These are phyloP conservation scores for Hydroisotoma schaefferi DNA, from an alignment of 2,888 invertebrate genomes.

Conservation along the genomic window DNA sequence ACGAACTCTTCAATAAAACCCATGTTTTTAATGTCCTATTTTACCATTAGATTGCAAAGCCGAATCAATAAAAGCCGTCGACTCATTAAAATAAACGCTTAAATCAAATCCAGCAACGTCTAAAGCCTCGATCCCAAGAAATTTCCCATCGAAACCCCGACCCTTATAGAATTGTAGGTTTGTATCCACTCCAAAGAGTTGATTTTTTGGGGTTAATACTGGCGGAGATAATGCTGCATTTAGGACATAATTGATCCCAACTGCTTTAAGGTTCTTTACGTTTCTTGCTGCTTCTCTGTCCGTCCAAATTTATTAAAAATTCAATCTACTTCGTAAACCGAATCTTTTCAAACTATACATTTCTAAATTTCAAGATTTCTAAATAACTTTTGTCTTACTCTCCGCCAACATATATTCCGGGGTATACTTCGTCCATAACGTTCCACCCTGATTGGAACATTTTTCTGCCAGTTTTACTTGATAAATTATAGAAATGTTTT, in stretches of 20 bases:
- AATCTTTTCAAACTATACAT: no score
- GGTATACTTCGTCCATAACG: constrained; percentile 37
- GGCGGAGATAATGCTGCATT: constrained; percentile 54
- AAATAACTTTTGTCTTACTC: constrained; percentile 22
- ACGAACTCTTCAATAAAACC: no score
- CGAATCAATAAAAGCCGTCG: constrained; percentile 52
- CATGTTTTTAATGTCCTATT: constrained; percentile 4
- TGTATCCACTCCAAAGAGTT: constrained; percentile 28
- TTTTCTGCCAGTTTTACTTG: no score
- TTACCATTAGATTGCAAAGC: constrained; percentile 30
- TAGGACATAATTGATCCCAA: constrained; percentile 55
- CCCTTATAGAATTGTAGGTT: constrained; percentile 50
- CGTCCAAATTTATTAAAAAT: constrained; percentile 6
- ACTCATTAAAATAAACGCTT: constrained; percentile 52
- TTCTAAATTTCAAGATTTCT: not conserved
- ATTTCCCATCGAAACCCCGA: constrained; percentile 51
- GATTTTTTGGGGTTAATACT: constrained; percentile 21
- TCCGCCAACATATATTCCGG: constrained; percentile 33
- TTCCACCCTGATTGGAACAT: constrained; percentile 25
- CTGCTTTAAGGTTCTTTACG: constrained; percentile 50
- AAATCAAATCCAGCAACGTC: constrained; percentile 53
- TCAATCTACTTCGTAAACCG: no score
- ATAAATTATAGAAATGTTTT: no score
- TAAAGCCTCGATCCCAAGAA: constrained; percentile 53
- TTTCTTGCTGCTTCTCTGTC: constrained; percentile 53